Base-by-base conservation (phyloP, 2,113 vertebrate genomes). In the Archilochus colubris region DNA sequence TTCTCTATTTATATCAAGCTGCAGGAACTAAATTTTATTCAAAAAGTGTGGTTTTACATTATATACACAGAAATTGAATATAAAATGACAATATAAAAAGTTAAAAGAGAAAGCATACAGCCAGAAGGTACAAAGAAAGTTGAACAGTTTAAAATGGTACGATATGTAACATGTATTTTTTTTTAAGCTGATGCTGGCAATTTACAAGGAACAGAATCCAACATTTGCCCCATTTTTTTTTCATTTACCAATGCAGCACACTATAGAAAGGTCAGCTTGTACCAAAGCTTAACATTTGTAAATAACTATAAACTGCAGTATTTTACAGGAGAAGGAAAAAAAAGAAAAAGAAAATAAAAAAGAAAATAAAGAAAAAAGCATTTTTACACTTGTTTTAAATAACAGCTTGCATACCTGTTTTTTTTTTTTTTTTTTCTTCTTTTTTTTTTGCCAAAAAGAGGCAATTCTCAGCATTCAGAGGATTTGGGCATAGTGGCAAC, bases 81-180 rank as follows among this genome's bases (percentile, higher is more conserved):
- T 98, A 99, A 99, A 99, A 99, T 98, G 99, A 99, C 99, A 99
- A 99, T 99, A 99, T 99, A 99, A 99, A 98, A 99, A 98, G 98
- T 98, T 98, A 98, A 98, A 98, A 98, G 98, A 99, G 98, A 99
- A 99, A 99, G 98, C 99, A 99, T 98, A 99, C 98, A 98, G 98
- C 98, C 98, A 97, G 97, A 98, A 98, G 98, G 98, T 99, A 99
- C 98, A 99, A 99, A 99, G 98, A 98, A 99, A 99, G 98, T 97
- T 96, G 98, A 98, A 98, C 98, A 98, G 98, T 98, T 99, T 98
- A 98, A 99, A 99, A 99, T 98, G 98, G 98, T 98, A 98, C 98
- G 98, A 98, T 99, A 98, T 98, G 98, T 98, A 97, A 98, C 98
- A 98, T 98, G 98, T 97, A 99, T 98, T 98, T 98, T 98, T 98